phyloP scores from a whole-genome alignment of 1,140 invertebrate genomes.

The Cepaea nemoralis region DNA sequence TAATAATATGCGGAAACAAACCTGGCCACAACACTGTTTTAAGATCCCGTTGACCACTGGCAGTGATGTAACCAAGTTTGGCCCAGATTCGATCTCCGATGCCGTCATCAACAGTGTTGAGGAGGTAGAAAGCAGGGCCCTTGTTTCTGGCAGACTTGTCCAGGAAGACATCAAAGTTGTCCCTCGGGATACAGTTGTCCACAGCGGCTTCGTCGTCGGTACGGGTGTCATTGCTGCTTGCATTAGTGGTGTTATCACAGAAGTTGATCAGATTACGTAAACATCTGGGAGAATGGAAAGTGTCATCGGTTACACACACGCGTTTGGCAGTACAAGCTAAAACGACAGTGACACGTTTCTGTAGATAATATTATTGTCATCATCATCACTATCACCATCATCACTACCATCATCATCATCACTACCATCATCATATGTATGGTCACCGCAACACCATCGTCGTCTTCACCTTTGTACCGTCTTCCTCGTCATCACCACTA shows the following conservation, averaged over 20 bases:
- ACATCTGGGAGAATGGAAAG: neutral
- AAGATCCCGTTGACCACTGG: slow-evolving; percentile 67
- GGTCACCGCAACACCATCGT: too few species aligned
- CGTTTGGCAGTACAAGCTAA: too few species aligned
- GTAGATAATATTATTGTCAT: too few species aligned
- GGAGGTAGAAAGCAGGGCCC: slow-evolving; percentile 76
- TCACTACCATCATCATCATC: too few species aligned
- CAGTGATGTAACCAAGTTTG: slow-evolving; percentile 80
- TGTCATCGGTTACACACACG: too few species aligned
- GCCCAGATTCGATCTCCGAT: slow-evolving; percentile 69
- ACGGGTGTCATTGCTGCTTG: neutral
- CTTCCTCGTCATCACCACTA: too few species aligned
- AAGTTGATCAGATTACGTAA: neutral
- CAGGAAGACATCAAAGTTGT: neutral
- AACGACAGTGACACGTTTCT: too few species aligned
- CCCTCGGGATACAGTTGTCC: neutral
- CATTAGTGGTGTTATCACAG: neutral
- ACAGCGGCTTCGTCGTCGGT: neutral
- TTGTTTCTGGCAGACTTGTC: neutral
- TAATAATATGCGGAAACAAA: neutral
- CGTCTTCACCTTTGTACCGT: too few species aligned
- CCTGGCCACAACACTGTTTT: slow-evolving; percentile 88
- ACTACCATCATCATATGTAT: too few species aligned
- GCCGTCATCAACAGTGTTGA: slow-evolving; percentile 76
- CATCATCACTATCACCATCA: too few species aligned